Evolutionary conservation across 2,797 vertebrate species (phyloP), one percentile per base, ranked within the genome.

Genomic region (Tauraco hartlaubi): DNA sequence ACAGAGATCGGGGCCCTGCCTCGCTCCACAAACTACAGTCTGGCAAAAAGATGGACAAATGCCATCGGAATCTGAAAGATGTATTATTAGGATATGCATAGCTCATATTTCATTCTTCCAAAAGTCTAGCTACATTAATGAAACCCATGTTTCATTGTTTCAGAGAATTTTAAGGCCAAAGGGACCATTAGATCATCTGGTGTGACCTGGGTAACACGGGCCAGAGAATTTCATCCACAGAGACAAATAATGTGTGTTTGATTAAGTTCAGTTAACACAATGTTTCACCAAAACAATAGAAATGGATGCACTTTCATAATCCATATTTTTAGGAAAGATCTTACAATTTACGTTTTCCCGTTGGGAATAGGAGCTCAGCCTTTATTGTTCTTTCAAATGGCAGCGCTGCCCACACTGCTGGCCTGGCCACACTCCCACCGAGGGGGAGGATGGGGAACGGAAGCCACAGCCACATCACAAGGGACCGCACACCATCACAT

Each of bases 61-160:
- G 66, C 90, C 37, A 11, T n/a, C 91, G 88, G 74, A 96, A 91
- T 92, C 74, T 41, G 56, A 71, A n/a, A 85, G 88, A 88, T 85
- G 64, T 20, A 37, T 85, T 91, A 77, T 67, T 79, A 79, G 88
- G 88, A 55, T 79, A 18, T 28, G 52, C 28, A 64, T n/a, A 77
- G 91, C 77, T 94, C 88, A 3, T 78, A 59, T 92, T 95, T 91
- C 92, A 85, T 15, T 31, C 67, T 79, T 79, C 69, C 69, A 56
- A 81, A 92, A 51, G 92, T 56, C 90, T 90, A 81, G 69, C 41
- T 90, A 19, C 85, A 79, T 95, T 94, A 95, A 94, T 96, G 92
- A 95, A 96, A 94, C 15, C 94, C 96, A 79, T 19, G 80, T 84
- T 92, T 95, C 94, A 68, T 90, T 93, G 77, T 95, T 77, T 87